Conservation (phyloP, 2,888 invertebrate species). For the Ernsta delagoae region DNA sequence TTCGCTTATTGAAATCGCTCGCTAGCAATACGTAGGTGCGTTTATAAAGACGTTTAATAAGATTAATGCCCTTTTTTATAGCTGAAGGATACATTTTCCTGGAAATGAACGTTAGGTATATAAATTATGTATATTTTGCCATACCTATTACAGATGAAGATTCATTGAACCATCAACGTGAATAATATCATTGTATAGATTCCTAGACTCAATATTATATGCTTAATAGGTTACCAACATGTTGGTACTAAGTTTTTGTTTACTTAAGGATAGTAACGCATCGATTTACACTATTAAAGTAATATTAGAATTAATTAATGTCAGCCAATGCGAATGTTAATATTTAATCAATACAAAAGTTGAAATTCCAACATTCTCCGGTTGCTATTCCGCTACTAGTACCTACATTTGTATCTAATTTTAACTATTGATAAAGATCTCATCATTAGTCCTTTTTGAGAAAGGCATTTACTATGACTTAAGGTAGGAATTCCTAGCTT, state of each 20-base stretch:
- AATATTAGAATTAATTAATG: too few relatives aligned
- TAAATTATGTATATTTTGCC: too few relatives aligned
- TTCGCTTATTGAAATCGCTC: not conserved
- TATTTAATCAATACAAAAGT: not conserved
- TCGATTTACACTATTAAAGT: too few relatives aligned
- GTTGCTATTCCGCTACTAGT: not conserved
- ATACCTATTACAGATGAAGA: not conserved
- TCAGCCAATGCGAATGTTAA: too few relatives aligned
- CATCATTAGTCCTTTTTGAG: conserved; percentile 34
- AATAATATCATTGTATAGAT: too few relatives aligned
- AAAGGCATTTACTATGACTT: conserved; percentile 19
- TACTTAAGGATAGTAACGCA: too few relatives aligned
- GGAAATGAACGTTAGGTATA: too few relatives aligned
- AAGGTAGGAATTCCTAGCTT: conserved; percentile 19
- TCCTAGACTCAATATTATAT: too few relatives aligned
- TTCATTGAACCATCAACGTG: not conserved
- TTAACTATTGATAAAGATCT: conserved; percentile 32
- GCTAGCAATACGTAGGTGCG: not conserved
- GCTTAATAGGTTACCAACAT: too few relatives aligned
- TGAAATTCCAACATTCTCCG: not conserved
- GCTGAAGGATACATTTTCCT: too few relatives aligned
- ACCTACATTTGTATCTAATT: conserved; percentile 12
- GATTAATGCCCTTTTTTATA: not conserved
- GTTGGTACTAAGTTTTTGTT: too few relatives aligned
- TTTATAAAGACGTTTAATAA: not conserved